Percentiles rank a stretch among this genome's conserved stretches.
Evolutionary conservation across 2,797 vertebrate genomes (phyloP).

Genomic region (Alca torda): DNA sequence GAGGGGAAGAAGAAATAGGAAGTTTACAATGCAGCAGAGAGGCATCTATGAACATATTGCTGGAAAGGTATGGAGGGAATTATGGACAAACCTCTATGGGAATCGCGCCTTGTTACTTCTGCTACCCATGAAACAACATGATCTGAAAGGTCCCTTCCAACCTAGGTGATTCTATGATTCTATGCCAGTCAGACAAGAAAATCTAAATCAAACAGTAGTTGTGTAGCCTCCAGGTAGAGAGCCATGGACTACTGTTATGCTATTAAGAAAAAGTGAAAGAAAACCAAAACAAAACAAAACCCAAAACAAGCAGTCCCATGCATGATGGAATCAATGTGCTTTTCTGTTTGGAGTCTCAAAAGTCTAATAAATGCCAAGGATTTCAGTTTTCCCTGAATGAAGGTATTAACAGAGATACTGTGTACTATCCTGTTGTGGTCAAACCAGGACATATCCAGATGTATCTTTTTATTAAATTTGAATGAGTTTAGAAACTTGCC

Average conservation of each 20-base stretch:
- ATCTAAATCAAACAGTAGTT: not conserved
- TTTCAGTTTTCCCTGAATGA: not conserved
- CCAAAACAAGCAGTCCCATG: not conserved
- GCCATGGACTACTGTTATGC: not conserved
- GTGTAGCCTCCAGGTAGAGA: not conserved
- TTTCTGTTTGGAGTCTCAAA: not conserved
- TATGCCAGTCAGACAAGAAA: not conserved
- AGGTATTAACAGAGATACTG: not conserved
- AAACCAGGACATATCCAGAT: not conserved
- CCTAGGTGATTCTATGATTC: no score
- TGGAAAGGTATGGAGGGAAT: not conserved
- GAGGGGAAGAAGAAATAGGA: not conserved
- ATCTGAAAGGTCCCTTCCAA: no score
- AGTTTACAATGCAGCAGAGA: not conserved
- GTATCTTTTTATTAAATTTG: not conserved
- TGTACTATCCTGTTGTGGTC: not conserved
- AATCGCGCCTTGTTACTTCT: not conserved
- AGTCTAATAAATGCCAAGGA: not conserved
- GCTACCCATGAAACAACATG: not conserved
- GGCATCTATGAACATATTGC: not conserved
- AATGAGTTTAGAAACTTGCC: not conserved
- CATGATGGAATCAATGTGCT: not conserved
- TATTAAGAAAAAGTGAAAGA: not conserved
- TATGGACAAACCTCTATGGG: not conserved
- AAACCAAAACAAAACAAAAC: not conserved